Conservation (phyloP, 2,888 invertebrate species). For the Neelides folsomi region DNA sequence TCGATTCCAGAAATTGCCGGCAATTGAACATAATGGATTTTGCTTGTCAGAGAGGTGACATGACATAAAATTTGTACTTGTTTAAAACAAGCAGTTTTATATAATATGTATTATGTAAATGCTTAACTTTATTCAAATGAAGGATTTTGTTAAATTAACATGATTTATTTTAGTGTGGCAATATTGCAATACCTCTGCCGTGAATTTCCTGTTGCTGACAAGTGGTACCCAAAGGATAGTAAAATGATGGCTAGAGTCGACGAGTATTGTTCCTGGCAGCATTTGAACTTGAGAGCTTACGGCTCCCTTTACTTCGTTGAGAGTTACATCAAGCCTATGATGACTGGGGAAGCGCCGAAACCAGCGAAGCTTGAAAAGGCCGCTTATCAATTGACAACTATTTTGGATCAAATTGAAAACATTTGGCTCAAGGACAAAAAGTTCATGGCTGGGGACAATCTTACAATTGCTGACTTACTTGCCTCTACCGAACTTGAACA, state of each 20-base stretch:
- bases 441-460: constrained; percentile 25
- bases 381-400: not conserved
- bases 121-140: no score
- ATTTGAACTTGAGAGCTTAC: constrained; percentile 36
- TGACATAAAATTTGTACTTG: no score
- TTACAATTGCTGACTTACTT: constrained; percentile 35
- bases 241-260: constrained; percentile 37
- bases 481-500: constrained; percentile 36
- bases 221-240: constrained; percentile 40
- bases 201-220: constrained; percentile 34
- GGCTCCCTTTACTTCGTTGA: constrained; percentile 37
- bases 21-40: no score
- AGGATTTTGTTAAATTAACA: no score
- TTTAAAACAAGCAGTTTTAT: no score
- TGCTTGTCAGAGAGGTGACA: no score
- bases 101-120: no score
- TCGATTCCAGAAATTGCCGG: no score
- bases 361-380: no score
- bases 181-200: constrained; percentile 38
- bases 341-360: no score
- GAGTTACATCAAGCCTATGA: no score
- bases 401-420: constrained; percentile 14
- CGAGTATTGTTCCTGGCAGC: constrained; percentile 41
- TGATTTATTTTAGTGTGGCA: constrained; percentile 36
- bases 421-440: constrained; percentile 25